Base-by-base conservation (phyloP, 2,888 invertebrate genomes). In the Macrosiphum euphorbiae region DNA sequence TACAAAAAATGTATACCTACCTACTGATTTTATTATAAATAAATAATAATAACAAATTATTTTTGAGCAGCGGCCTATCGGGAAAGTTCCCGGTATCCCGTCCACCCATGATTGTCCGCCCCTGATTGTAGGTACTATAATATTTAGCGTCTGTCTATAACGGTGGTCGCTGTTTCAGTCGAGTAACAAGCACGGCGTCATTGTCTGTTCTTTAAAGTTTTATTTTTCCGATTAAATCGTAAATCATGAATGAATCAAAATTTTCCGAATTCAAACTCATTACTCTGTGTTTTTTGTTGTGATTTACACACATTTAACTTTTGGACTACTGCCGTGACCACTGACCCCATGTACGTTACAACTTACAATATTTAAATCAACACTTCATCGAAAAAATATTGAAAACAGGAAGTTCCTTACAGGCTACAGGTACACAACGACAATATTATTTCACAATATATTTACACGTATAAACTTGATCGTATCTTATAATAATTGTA, bases 391-490 rank as follows among this genome's bases (percentile, higher is more conserved):
- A 44, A 55, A 67, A 91, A 84, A 55, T 28, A 84, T 91, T 91
- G 41, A 91, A 91, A 91, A 91, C 84, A 84, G 28, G 55, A 91
- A 84, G 50, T 78, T 24, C 44, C 44, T 16, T 35, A 78, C 20
- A n/a, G 10, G 13, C 16, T 35, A 50, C 8, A n/a, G 87, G n/a
- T 87, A 91, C 26, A 44, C 41, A 84, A 84, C 8, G 52, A 84
- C 52, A 91, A 55, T 41, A 88, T 3, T 91, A 55, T 84, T 84
- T 84, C 55, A 55, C 20, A 85, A 91, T 90, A 84, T 26, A 41
- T 52, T 26, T 55, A 55, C 16, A 85, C 84, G 11, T 55, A 91
- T 44, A 85, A 41, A 58, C 55, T 85, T 55, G 28, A 85, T 67
- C 10, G 47, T 44, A 86, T 90, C 67, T 67, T 35, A 47, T n/a